A percentile compares a stretch with the other conserved stretches of the same genome.
Evolutionary conservation across 2,113 vertebrate genomes (phyloP).

Genomic region (Centropus bengalensis): DNA sequence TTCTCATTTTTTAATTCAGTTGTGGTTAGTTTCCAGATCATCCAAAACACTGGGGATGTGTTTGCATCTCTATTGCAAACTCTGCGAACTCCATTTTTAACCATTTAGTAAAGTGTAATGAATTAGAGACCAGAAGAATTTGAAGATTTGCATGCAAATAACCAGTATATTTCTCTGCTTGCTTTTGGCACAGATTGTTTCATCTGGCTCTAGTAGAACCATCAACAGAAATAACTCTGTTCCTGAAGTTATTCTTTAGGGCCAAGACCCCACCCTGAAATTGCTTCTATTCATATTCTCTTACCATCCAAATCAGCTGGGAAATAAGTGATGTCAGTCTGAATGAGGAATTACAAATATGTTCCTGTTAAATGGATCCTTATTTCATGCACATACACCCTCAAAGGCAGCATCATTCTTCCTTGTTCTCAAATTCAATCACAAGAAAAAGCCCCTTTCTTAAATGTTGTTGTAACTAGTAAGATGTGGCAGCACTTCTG

Average conservation of each 20-base stretch:
- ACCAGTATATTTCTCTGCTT: background rate
- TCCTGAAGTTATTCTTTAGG: background rate
- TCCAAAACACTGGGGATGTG: background rate
- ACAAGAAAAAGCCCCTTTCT: background rate
- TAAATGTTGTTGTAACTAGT: background rate
- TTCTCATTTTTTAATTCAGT: background rate
- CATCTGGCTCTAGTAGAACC: background rate
- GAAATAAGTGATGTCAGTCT: background rate
- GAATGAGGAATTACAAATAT: background rate
- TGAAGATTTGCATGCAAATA: background rate
- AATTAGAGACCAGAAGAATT: background rate
- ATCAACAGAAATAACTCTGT: background rate
- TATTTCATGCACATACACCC: rapidly evolving
- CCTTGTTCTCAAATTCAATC: background rate
- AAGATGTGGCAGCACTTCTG: background rate
- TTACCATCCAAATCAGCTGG: background rate
- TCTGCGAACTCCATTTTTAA: background rate
- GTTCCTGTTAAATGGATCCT: background rate
- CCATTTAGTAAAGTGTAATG: background rate
- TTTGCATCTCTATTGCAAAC: too few relatives aligned
- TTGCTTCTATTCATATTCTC: background rate
- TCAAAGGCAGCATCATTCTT: background rate
- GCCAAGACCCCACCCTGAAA: background rate
- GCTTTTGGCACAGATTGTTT: background rate
- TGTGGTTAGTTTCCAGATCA: background rate